phyloP scores from a whole-genome alignment of 2,888 invertebrate species.

The Eudemis profundana region DNA sequence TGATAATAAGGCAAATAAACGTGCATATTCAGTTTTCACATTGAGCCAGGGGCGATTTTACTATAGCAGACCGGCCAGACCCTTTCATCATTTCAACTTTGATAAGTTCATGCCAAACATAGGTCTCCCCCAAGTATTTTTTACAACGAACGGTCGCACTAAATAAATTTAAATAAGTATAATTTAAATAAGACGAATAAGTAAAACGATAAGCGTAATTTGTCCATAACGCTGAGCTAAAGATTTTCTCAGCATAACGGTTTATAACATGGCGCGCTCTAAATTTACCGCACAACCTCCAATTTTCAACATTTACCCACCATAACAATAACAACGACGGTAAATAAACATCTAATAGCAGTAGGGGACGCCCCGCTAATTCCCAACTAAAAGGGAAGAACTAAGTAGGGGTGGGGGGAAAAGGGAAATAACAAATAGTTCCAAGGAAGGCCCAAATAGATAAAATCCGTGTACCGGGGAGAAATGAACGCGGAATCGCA shows the following conservation, averaged over 20 bases:
- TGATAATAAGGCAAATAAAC: no score
- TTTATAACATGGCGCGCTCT: background rate
- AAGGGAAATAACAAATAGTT: slow-evolving; percentile 69
- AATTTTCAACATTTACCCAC: slow-evolving; percentile 45
- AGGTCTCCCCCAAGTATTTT: no score
- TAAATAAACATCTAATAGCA: slow-evolving; percentile 53
- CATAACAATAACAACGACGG: slow-evolving; percentile 50
- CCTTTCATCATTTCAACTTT: no score
- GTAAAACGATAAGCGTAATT: background rate
- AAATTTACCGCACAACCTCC: background rate
- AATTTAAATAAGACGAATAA: no score
- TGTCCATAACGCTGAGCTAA: background rate
- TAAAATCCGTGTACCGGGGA: slow-evolving; percentile 56
- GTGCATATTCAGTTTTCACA: no score
- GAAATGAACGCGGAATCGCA: slow-evolving; percentile 46
- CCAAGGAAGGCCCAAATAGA: slow-evolving; percentile 62
- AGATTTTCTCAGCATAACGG: background rate
- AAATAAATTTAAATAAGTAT: no score
- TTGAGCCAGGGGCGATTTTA: no score
- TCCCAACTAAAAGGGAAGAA: slow-evolving; percentile 56
- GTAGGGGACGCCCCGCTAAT: slow-evolving; percentile 58
- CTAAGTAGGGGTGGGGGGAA: slow-evolving; percentile 47
- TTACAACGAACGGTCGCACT: no score
- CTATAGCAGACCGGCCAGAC: no score
- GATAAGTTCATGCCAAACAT: no score